Conservation (phyloP, 2,113 vertebrate genomes). For the Anoplopoma fimbria region DNA sequence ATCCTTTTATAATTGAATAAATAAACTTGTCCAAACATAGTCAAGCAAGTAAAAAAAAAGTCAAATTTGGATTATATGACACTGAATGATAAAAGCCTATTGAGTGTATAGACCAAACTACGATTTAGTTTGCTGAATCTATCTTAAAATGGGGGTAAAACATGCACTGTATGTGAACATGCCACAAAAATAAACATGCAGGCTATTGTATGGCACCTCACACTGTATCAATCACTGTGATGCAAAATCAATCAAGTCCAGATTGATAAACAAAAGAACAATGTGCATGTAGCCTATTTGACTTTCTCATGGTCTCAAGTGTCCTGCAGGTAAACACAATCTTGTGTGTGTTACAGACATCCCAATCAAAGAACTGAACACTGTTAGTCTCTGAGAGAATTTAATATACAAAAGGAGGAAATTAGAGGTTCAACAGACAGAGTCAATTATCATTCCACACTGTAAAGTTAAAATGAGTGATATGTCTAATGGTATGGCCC, state of each 20-base stretch:
- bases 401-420: not conserved
- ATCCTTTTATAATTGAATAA: not conserved
- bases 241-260: not conserved
- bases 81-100: not conserved
- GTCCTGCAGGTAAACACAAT: not conserved
- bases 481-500: constrained; percentile 42
- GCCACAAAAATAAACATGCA: not conserved
- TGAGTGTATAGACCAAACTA: not conserved
- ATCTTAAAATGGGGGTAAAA: not conserved
- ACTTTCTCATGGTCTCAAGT: not conserved
- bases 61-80: not conserved
- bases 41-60: not conserved
- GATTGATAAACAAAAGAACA: not conserved
- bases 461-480: not conserved
- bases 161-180: not conserved
- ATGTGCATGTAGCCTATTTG: not conserved
- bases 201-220: not conserved
- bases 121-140: not conserved
- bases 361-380: not conserved
- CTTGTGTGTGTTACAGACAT: not conserved
- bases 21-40: not conserved
- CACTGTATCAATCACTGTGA: not conserved
- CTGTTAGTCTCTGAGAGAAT: not conserved
- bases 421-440: not conserved
- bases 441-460: not conserved